Base-by-base conservation (phyloP, 2,113 vertebrate species). In the Odocoileus virginianus region DNA sequence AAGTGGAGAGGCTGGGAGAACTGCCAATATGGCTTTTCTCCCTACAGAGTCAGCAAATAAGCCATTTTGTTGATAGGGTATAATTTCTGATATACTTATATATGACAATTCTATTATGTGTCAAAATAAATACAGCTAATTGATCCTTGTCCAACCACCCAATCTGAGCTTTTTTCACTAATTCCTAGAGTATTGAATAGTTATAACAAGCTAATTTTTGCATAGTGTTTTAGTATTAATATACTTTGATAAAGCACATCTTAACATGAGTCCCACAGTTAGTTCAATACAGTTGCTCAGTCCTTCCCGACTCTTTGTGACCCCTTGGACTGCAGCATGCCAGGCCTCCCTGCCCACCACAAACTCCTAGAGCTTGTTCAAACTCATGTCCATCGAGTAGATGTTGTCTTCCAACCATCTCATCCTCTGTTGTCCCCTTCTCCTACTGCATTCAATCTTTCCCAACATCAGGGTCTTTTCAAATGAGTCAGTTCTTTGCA, bases 41-140 rank as follows among this genome's bases (percentile, higher is more conserved):
- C 16, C 33, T 28, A 21, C 12, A 88, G 58, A 94, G 55, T 94
- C 52, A 88, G 40, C 52, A 96, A 71, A 84, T 47, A 90, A n/a
- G 50, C 12, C 40, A 17, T 85, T 93, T 93, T 90, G 28, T 57
- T 79, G 82, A 88, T 88, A 21, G 33, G 23, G 30, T 88, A 76
- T 95, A 74, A 95, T 85, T 95, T 97, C 40, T 64, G 57, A 93
- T 58, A 85, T 33, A 92, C 7, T 85, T 25, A 11, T 87, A 50
- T 81, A 64, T 93, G 78, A 96, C 55, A 71, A 71, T 97, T 87
- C 52, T 47, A 25, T 67, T 64, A 23, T 14, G 14, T 52, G 30
- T 67, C 87, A 81, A 96, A 92, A 45, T 45, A 97, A 96, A 96
- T 36, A 33, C 5, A 21, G 83, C 58, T 78, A 67, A 86, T 43